Conservation (phyloP, 2,888 invertebrate species). For the Nymphalis polychloros region DNA sequence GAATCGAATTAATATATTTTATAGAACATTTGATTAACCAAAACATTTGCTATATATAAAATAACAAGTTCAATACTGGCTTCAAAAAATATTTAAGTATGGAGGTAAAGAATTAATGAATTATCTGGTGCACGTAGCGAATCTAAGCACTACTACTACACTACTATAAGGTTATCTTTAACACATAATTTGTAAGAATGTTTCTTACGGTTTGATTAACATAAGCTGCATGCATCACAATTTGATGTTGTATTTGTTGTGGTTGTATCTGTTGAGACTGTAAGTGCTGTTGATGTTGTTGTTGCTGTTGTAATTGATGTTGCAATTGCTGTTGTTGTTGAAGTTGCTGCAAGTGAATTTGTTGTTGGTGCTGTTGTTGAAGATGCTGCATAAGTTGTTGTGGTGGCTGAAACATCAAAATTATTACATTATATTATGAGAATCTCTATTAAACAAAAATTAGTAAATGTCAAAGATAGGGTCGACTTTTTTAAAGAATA, state of each 20-base stretch:
- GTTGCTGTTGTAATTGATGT: conserved; percentile 49
- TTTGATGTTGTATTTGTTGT: conserved; percentile 58
- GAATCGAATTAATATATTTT: neutral
- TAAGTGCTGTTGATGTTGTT: conserved; percentile 46
- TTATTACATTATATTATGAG: conserved; percentile 8
- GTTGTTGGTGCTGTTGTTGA: conserved; percentile 55
- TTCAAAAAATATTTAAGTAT: neutral
- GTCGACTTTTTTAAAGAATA: too few species aligned
- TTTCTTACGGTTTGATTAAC: conserved; percentile 71
- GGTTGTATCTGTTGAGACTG: conserved; percentile 44
- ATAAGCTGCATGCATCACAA: conserved; percentile 75
- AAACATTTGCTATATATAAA: neutral
- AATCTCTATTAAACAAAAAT: neutral
- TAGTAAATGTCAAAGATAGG: too few species aligned
- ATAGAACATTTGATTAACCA: neutral
- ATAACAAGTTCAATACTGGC: neutral
- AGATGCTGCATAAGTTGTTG: conserved; percentile 54
- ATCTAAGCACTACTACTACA: too few species aligned
- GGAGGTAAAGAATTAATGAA: too few species aligned
- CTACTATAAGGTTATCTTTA: too few species aligned
- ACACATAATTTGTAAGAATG: neutral
- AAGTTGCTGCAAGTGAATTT: conserved; percentile 56
- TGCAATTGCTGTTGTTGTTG: conserved; percentile 53
- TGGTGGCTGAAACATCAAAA: conserved; percentile 38
- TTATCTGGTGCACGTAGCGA: too few species aligned